Conservation (phyloP, 2,113 vertebrate genomes). For the Crotalus horridus region DNA sequence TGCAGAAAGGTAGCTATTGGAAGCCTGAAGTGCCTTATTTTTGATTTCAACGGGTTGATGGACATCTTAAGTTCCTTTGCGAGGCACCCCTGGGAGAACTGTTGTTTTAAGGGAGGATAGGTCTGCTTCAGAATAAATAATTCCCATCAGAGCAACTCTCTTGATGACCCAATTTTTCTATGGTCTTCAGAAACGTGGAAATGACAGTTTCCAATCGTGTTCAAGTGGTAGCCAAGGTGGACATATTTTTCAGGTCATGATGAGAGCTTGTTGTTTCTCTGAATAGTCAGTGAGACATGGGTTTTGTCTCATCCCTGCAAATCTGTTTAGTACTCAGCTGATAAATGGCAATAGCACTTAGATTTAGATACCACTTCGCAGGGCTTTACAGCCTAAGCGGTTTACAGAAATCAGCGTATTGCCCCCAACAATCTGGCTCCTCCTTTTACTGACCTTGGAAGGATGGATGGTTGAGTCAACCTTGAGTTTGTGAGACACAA, state of each 20-base stretch:
- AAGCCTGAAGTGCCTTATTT: background rate
- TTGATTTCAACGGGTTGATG: background rate
- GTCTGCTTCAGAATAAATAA: background rate
- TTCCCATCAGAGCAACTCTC: background rate
- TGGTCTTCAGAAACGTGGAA: background rate
- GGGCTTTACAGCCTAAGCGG: too few relatives aligned
- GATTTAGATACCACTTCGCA: too few relatives aligned
- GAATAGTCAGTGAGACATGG: background rate
- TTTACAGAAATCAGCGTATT: too few relatives aligned
- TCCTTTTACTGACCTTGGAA: too few relatives aligned
- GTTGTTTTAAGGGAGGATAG: background rate
- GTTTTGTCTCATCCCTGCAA: background rate
- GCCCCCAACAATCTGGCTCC: too few relatives aligned
- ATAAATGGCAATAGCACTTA: background rate
- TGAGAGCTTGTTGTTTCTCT: constrained; percentile 11
- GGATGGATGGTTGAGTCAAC: too few relatives aligned
- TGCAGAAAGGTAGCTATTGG: background rate
- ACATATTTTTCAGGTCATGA: constrained; percentile 13
- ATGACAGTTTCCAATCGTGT: background rate
- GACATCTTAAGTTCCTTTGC: background rate
- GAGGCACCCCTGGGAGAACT: background rate
- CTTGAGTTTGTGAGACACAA: too few relatives aligned
- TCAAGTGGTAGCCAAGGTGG: constrained; percentile 16
- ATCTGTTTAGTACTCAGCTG: background rate
- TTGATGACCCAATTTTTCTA: background rate